Percentiles rank a stretch among this genome's conserved stretches.
These are phyloP conservation scores for Boleophthalmus pectinirostris DNA, from an alignment of 2,113 vertebrate species.

Conservation along the genomic window DNA sequence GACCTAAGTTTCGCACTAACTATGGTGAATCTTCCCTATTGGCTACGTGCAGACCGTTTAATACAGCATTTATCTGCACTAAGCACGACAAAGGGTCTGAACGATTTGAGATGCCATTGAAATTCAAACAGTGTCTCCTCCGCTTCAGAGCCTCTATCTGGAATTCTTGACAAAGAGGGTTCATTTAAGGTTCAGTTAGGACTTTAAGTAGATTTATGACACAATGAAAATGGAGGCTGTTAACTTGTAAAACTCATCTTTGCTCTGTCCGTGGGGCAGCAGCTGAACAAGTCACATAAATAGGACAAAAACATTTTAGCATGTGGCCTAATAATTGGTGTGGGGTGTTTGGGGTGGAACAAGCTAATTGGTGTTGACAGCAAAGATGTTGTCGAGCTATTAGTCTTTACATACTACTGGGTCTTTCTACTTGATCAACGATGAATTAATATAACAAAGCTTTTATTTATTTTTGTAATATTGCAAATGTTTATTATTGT, in stretches of 20 bases:
- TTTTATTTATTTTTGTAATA: constrained; percentile 1
- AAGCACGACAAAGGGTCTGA: background rate
- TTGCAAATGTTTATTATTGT: background rate
- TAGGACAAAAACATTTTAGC: constrained; percentile 19
- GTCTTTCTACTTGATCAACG: background rate
- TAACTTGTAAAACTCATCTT: constrained; percentile 38
- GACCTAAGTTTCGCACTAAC: constrained; percentile 18
- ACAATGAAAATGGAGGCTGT: constrained; percentile 38
- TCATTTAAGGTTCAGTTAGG: constrained; percentile 54
- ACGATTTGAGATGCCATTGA: constrained; percentile 28
- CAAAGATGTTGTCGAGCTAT: background rate
- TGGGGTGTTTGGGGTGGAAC: background rate
- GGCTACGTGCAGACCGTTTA: background rate
- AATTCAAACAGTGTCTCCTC: constrained; percentile 35
- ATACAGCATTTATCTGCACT: background rate
- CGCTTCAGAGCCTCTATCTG: constrained; percentile 25
- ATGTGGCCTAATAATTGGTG: background rate
- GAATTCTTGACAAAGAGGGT: constrained; percentile 25
- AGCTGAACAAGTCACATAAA: constrained; percentile 39
- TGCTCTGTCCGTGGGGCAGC: constrained; percentile 22
- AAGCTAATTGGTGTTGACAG: background rate
- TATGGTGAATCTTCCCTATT: background rate
- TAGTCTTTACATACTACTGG: background rate
- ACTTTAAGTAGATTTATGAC: constrained; percentile 55
- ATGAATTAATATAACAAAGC: background rate